Conservation (phyloP, 2,888 invertebrate species). For the Selenia dentaria region DNA sequence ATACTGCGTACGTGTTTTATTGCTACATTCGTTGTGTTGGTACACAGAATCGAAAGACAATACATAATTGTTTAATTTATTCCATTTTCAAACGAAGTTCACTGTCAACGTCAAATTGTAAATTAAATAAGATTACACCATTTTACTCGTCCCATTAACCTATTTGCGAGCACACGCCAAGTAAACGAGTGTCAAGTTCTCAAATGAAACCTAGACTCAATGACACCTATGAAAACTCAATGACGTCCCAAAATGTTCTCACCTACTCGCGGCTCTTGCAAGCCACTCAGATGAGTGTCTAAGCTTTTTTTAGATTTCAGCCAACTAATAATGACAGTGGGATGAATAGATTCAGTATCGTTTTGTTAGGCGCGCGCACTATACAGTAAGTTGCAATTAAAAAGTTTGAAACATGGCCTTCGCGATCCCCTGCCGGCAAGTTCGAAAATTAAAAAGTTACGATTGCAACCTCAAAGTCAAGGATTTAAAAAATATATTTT, state of each 20-base stretch:
- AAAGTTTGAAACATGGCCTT: conserved; percentile 40
- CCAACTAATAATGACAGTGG: conserved; percentile 59
- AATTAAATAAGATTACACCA: conserved; percentile 23
- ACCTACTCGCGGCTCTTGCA: conserved; percentile 40
- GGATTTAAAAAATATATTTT: no score
- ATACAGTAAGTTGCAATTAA: conserved; percentile 68
- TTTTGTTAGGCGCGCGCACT: conserved; percentile 76
- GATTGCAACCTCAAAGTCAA: conserved; percentile 5
- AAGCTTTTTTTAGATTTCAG: conserved; percentile 79
- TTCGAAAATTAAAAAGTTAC: conserved; percentile 3
- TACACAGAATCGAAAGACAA: no score
- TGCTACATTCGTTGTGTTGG: no score
- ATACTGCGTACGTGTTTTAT: no score
- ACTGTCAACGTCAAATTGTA: conserved; percentile 22
- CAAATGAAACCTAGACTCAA: conserved; percentile 39
- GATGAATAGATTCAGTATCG: conserved; percentile 64
- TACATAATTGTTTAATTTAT: no score
- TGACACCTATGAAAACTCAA: conserved; percentile 44
- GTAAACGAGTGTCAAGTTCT: conserved; percentile 36
- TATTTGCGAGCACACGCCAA: conserved; percentile 35
- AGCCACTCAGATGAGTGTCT: conserved; percentile 64
- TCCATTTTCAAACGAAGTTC: conserved; percentile 21
- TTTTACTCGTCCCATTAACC: conserved; percentile 33
- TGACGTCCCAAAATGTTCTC: conserved; percentile 48
- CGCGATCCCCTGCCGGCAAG: conserved; percentile 28